Conservation (phyloP, 2,113 vertebrate genomes). For the Orcinus orca region DNA sequence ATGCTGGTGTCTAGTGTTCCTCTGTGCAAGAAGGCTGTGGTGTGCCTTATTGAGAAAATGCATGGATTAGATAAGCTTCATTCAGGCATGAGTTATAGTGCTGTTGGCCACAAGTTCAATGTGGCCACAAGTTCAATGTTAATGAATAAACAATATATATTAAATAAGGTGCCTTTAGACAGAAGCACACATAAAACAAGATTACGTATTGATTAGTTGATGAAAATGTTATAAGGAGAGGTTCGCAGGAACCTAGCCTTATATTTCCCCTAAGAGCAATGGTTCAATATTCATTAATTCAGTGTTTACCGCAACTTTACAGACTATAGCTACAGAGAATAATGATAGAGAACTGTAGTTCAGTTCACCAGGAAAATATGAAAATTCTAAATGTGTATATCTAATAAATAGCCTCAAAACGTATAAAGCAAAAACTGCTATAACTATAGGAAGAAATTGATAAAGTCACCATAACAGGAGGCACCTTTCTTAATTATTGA, state of each 20-base stretch:
- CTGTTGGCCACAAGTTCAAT: neutral
- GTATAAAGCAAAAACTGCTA: neutral
- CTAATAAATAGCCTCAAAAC: neutral
- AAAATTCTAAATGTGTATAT: neutral
- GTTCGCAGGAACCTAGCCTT: neutral
- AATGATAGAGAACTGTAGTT: neutral
- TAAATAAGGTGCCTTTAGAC: neutral
- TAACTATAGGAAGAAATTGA: neutral
- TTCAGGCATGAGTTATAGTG: neutral
- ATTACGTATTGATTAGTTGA: neutral
- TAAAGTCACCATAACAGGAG: neutral
- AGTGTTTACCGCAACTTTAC: neutral
- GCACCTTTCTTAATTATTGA: neutral
- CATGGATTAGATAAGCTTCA: neutral
- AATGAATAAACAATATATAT: neutral
- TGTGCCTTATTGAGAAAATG: too few relatives aligned
- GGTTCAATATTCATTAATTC: neutral
- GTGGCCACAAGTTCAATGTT: neutral
- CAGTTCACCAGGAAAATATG: neutral
- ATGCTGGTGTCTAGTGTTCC: too few relatives aligned
- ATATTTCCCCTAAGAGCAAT: neutral
- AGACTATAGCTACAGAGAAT: neutral
- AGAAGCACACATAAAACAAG: neutral
- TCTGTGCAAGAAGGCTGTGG: too few relatives aligned
- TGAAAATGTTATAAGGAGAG: neutral